These are phyloP conservation scores for Hypothenemus hampei DNA, from an alignment of 1,140 invertebrate species.

Conservation along the genomic window DNA sequence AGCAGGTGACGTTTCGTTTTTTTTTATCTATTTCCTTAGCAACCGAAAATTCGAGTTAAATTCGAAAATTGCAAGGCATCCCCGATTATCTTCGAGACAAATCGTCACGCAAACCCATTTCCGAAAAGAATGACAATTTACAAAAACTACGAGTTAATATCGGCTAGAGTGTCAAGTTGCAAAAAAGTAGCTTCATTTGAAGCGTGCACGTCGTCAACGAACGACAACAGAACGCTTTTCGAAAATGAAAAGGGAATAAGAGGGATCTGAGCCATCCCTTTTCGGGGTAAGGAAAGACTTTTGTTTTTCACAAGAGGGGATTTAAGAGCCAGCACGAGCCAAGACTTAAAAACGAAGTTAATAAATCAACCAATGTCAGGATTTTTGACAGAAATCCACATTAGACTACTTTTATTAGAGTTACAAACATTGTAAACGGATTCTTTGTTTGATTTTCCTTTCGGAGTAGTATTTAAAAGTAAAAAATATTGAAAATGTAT, in stretches of 20 bases:
- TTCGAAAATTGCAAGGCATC: too few relatives aligned
- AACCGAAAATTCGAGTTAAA: too few relatives aligned
- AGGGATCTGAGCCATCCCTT: constrained; percentile 4
- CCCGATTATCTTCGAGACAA: too few relatives aligned
- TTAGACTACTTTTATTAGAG: constrained; percentile 8
- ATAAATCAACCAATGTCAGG: constrained; percentile 22
- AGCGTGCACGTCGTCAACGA: neutral
- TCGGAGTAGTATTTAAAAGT: too few relatives aligned
- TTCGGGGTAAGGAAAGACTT: neutral
- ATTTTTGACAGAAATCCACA: constrained; percentile 17
- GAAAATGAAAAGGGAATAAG: constrained; percentile 6
- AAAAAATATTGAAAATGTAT: too few relatives aligned
- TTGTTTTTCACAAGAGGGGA: constrained; percentile 19
- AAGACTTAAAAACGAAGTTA: constrained; percentile 17
- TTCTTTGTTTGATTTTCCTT: too few relatives aligned
- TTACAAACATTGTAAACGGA: too few relatives aligned
- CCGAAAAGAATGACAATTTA: too few relatives aligned
- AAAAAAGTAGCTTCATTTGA: constrained; percentile 2
- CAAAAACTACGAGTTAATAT: neutral
- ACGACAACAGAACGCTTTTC: constrained; percentile 1
- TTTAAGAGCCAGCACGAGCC: constrained; percentile 15
- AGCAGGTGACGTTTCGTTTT: constrained; percentile 7
- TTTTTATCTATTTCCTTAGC: constrained; percentile 3
- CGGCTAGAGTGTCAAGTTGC: constrained; percentile 9
- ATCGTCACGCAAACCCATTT: too few relatives aligned